phyloP scores from a whole-genome alignment of 2,113 vertebrate genomes.

The Megalops atlanticus region DNA sequence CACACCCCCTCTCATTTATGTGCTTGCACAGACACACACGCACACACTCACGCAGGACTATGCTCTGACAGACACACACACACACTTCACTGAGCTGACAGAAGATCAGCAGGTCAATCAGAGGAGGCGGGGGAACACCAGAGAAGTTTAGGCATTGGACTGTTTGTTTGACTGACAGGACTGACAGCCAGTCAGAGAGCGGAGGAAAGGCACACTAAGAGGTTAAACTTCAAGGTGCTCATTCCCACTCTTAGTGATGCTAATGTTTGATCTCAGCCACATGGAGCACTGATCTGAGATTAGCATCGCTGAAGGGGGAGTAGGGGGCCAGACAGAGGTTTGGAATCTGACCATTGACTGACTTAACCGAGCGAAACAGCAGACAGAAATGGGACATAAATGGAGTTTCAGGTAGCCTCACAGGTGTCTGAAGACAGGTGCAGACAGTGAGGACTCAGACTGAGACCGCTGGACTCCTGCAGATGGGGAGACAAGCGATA shows the following conservation, averaged over 20 bases:
- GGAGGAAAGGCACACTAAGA: not conserved
- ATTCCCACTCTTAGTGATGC: too few species aligned
- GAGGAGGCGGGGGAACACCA: not conserved
- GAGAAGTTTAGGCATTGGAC: not conserved
- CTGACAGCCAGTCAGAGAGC: not conserved
- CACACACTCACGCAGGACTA: not conserved
- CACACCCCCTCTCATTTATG: not conserved
- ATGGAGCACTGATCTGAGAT: conserved; percentile 16
- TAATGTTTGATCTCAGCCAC: too few species aligned
- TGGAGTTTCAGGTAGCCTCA: not conserved
- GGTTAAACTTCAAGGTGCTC: not conserved
- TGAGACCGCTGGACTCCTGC: not conserved
- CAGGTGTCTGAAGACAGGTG: not conserved
- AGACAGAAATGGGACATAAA: not conserved
- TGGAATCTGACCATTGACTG: not conserved
- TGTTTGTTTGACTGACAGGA: not conserved
- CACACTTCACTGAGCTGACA: not conserved
- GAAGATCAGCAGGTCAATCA: not conserved
- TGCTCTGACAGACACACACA: not conserved
- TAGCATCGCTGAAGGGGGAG: not conserved
- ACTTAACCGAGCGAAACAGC: conserved; percentile 3
- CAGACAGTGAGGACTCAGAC: not conserved
- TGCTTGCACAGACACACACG: not conserved
- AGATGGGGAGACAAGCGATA: not conserved
- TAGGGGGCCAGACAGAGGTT: not conserved